These are phyloP conservation scores for Scolopax bukidnonensis DNA, from an alignment of 2,797 vertebrate genomes.

Conservation along the genomic window DNA sequence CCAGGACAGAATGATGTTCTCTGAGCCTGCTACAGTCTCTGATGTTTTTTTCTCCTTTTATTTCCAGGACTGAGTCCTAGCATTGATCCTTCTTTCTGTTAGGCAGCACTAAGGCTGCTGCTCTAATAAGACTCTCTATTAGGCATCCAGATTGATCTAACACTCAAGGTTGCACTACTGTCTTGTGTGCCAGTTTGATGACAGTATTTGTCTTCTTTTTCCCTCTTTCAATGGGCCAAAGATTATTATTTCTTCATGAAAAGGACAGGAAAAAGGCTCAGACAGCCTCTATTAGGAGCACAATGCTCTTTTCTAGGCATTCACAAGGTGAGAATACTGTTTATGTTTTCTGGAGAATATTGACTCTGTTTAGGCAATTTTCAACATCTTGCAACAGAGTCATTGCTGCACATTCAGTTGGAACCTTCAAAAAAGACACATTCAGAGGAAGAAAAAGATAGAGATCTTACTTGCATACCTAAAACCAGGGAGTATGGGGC, in stretches of 20 bases:
- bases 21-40: not conserved
- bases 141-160: not conserved
- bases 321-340: not conserved
- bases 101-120: not conserved
- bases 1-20: not conserved
- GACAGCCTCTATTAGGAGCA: not conserved
- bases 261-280: not conserved
- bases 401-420: not conserved
- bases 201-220: not conserved
- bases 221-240: not conserved
- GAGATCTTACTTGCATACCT: not conserved
- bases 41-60: not conserved
- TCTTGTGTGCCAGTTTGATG: not conserved
- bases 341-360: not conserved
- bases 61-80: not conserved
- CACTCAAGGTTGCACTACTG: not conserved
- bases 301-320: not conserved
- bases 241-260: not conserved
- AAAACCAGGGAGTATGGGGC: not conserved
- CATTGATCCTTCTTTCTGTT: not conserved
- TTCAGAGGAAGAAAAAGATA: not conserved
- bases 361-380: not conserved
- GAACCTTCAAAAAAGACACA: not conserved
- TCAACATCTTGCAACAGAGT: not conserved
- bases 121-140: not conserved